Conservation (phyloP, 2,113 vertebrate species). For the Microcebus ravelobensis region DNA sequence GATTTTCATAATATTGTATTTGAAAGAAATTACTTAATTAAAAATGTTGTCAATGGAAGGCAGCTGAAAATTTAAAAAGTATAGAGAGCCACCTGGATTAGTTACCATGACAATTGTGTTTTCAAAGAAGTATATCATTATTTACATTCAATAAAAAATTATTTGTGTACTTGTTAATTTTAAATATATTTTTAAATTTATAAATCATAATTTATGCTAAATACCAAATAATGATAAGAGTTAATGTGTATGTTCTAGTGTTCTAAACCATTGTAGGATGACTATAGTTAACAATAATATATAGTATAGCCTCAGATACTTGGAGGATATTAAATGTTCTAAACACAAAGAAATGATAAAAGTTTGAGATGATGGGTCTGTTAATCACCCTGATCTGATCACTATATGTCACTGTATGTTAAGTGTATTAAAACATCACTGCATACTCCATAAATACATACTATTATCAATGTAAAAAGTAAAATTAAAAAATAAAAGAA, state of each 20-base stretch:
- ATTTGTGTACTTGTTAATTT: neutral
- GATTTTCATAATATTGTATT: neutral
- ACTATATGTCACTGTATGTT: no score
- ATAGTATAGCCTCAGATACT: no score
- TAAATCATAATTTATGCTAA: neutral
- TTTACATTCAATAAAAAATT: neutral
- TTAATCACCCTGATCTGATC: no score
- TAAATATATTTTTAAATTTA: neutral
- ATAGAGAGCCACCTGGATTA: neutral
- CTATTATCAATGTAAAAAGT: no score
- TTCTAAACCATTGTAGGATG: no score
- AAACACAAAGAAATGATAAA: no score
- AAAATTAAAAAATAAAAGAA: no score
- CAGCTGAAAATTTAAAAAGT: neutral
- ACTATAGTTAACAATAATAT: no score
- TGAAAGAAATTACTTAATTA: constrained; percentile 26
- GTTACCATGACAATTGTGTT: neutral
- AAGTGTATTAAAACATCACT: no score
- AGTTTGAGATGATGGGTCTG: no score
- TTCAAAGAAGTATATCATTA: neutral
- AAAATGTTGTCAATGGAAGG: neutral
- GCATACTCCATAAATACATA: no score
- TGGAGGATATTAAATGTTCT: no score
- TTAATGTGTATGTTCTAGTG: neutral
- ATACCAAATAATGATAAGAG: neutral